phyloP scores from a whole-genome alignment of 2,888 invertebrate genomes.

The Brenthis ino region DNA sequence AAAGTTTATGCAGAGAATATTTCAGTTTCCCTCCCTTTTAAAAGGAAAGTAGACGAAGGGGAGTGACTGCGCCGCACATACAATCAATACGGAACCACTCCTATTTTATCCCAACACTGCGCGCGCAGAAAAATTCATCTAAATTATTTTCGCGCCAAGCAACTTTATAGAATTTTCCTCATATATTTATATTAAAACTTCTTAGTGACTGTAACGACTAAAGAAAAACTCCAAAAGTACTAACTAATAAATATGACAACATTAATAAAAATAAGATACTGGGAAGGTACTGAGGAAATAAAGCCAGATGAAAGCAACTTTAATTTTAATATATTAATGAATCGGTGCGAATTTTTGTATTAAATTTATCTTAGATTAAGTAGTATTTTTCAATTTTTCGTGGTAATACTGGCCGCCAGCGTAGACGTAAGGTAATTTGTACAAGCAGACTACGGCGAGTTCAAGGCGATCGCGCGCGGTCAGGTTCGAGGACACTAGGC shows the following conservation, averaged over 20 bases:
- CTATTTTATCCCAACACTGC: conserved; percentile 51
- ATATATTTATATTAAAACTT: conserved; percentile 11
- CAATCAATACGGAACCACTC: conserved; percentile 73
- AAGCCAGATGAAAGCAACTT: not conserved
- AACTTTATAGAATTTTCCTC: conserved; percentile 37
- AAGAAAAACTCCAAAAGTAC: not conserved
- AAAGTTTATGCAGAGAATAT: conserved; percentile 50
- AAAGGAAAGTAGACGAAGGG: conserved; percentile 53
- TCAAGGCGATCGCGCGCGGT: conserved; percentile 81
- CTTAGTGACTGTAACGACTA: not conserved
- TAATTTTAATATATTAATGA: not conserved
- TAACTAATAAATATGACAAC: not conserved
- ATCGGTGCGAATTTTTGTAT: not conserved
- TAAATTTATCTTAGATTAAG: not conserved
- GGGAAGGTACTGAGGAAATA: conserved; percentile 7
- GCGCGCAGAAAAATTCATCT: conserved; percentile 62
- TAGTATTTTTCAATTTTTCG: conserved; percentile 53
- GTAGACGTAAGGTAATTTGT: conserved; percentile 49
- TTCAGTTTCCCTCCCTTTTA: conserved; percentile 57
- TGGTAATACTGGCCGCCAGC: conserved; percentile 54
- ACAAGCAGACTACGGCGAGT: conserved; percentile 69
- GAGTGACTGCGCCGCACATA: conserved; percentile 58
- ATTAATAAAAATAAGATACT: conserved; percentile 2
- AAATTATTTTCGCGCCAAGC: conserved; percentile 61
- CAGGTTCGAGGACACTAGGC: conserved; percentile 79